Conservation (phyloP, 2,888 invertebrate genomes). For the Toxonevra muliebris region DNA sequence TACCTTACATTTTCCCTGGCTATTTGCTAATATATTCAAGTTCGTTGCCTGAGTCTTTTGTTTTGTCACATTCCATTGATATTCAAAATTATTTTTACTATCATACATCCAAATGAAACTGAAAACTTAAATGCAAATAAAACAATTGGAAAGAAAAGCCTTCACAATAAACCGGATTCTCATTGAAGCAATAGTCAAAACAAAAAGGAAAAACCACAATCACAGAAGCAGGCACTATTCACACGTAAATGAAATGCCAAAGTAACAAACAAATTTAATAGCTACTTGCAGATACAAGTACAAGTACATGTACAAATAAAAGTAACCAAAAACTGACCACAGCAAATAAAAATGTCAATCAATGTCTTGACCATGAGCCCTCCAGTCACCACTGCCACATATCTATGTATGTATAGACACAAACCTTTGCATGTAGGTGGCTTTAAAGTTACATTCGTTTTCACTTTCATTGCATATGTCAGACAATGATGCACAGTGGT, state of each 20-base stretch:
- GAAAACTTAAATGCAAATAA: slow-evolving; percentile 4
- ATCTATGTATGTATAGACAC: background rate
- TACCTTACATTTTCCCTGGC: too few relatives aligned
- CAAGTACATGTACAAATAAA: background rate
- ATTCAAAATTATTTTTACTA: background rate
- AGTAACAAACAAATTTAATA: background rate
- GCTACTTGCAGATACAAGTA: background rate
- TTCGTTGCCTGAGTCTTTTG: slow-evolving; percentile 38
- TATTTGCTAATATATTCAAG: background rate
- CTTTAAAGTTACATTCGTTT: slow-evolving; percentile 2
- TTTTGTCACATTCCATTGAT: slow-evolving; percentile 3
- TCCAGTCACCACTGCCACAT: background rate
- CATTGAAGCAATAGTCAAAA: background rate
- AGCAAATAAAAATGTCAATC: slow-evolving; percentile 7
- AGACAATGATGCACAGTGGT: background rate
- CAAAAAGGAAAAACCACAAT: background rate
- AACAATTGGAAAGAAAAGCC: slow-evolving; percentile 5
- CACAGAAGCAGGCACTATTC: background rate
- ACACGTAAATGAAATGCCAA: background rate
- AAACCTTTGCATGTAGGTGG: background rate
- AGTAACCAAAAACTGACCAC: background rate
- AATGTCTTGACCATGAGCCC: slow-evolving; percentile 4
- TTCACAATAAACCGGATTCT: slow-evolving; percentile 18
- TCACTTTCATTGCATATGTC: background rate
- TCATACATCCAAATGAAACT: background rate